Evolutionary conservation across 92 coral and sea anemone species (phyloP).

Genomic region (Actinostola sp.): DNA sequence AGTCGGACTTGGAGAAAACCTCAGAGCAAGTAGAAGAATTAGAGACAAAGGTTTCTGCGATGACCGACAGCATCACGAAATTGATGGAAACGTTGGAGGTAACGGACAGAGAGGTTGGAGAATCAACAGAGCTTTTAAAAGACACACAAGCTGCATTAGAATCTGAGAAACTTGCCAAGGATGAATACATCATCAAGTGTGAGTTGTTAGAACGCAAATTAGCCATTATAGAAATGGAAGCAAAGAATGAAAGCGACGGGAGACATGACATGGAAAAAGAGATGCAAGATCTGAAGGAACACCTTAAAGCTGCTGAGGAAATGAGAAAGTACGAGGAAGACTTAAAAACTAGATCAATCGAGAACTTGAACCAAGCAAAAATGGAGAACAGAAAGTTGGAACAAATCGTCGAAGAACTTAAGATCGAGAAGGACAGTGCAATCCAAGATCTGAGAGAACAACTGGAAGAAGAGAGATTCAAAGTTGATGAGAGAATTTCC

Average conservation of each 20-base stretch:
- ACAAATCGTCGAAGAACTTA: too few relatives aligned
- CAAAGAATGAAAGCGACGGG: conserved; percentile 37
- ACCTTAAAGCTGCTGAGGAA: conserved; percentile 45
- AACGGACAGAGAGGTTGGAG: conserved; percentile 51
- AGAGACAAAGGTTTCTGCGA: conserved; percentile 51
- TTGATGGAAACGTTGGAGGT: conserved; percentile 39
- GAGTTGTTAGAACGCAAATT: conserved; percentile 67
- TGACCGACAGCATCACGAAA: conserved; percentile 41
- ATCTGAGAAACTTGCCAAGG: conserved; percentile 70
- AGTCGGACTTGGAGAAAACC: conserved; percentile 39
- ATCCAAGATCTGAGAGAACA: too few relatives aligned
- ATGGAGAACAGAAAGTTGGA: too few relatives aligned
- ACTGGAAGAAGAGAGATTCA: too few relatives aligned
- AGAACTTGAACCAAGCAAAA: too few relatives aligned
- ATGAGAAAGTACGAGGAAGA: too few relatives aligned
- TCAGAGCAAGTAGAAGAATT: conserved; percentile 43
- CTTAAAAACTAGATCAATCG: too few relatives aligned
- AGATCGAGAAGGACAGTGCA: too few relatives aligned
- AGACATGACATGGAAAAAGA: conserved; percentile 38
- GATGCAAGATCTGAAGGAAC: conserved; percentile 31
- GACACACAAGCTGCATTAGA: conserved; percentile 56
- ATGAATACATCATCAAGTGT: conserved; percentile 73
- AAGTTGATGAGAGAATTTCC: too few relatives aligned
- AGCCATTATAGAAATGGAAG: conserved; percentile 61
- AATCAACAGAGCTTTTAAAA: conserved; percentile 51